Conservation (phyloP, 2,113 vertebrate species). For the Ranitomeya imitator region DNA sequence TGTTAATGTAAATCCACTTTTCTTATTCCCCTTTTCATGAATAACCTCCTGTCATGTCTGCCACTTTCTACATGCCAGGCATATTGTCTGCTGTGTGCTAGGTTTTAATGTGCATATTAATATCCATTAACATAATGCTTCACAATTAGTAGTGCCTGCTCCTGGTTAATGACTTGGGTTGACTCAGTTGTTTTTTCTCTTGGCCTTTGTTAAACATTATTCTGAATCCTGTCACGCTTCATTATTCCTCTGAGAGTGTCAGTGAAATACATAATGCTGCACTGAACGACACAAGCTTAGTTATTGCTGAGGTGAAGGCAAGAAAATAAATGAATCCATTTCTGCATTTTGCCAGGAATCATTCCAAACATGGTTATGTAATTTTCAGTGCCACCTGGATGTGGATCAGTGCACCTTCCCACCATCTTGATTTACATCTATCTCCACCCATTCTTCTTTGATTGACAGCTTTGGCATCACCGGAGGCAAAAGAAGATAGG, state of each 20-base stretch:
- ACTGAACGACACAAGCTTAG: background rate
- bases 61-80: background rate
- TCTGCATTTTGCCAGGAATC: too few relatives aligned
- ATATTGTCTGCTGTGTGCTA: background rate
- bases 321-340: background rate
- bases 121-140: conserved; percentile 37
- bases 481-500: too few relatives aligned
- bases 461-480: too few relatives aligned
- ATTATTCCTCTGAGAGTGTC: background rate
- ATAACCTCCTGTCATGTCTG: background rate
- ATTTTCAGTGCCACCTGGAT: too few relatives aligned
- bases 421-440: too few relatives aligned
- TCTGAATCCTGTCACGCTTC: background rate
- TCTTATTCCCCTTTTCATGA: background rate
- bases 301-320: background rate
- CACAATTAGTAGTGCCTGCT: conserved; percentile 17
- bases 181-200: background rate
- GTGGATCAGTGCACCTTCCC: too few relatives aligned
- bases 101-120: background rate
- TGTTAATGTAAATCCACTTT: background rate
- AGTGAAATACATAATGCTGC: background rate
- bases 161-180: background rate
- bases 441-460: too few relatives aligned
- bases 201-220: conserved; percentile 7
- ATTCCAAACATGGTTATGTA: too few relatives aligned